A percentile compares a stretch with the other conserved stretches of the same genome.
Evolutionary conservation across 2,888 invertebrate genomes (phyloP).

Genomic region (Mesorhabditis sp.): DNA sequence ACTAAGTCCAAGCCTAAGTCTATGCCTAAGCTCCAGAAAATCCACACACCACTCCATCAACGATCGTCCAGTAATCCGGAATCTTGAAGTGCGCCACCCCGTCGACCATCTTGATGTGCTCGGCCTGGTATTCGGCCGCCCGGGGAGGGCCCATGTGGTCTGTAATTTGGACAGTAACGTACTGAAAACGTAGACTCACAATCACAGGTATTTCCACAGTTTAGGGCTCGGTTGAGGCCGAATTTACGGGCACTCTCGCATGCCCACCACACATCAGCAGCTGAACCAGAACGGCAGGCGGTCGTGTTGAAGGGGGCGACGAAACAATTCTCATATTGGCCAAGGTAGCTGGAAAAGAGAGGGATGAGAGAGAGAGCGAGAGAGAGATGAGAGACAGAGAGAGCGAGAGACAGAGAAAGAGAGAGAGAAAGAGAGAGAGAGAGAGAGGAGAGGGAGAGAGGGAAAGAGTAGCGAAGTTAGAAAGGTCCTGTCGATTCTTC

Average conservation of each 20-base stretch:
- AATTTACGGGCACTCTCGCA: background rate
- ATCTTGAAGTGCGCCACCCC: background rate
- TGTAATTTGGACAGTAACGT: background rate
- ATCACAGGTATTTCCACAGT: background rate
- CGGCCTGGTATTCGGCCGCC: slow-evolving; percentile 5
- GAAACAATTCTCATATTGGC: background rate
- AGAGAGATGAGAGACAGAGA: background rate
- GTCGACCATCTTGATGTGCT: background rate
- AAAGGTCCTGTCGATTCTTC: too few species aligned
- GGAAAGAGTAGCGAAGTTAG: too few species aligned
- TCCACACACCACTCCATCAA: background rate
- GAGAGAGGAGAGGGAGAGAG: too few species aligned
- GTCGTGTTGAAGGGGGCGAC: background rate
- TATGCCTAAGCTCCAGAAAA: too few species aligned
- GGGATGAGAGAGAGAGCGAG: background rate
- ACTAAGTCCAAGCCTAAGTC: too few species aligned
- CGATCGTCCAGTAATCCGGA: background rate
- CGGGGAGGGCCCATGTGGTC: background rate
- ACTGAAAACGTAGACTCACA: background rate
- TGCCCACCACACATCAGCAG: slow-evolving; percentile 5
- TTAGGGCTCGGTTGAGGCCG: background rate
- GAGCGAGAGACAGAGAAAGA: background rate
- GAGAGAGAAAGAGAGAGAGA: background rate
- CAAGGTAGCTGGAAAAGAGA: background rate
- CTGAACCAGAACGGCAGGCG: background rate